Base-by-base conservation (phyloP, 2,888 invertebrate genomes). In the Hypomecis punctinalis region DNA sequence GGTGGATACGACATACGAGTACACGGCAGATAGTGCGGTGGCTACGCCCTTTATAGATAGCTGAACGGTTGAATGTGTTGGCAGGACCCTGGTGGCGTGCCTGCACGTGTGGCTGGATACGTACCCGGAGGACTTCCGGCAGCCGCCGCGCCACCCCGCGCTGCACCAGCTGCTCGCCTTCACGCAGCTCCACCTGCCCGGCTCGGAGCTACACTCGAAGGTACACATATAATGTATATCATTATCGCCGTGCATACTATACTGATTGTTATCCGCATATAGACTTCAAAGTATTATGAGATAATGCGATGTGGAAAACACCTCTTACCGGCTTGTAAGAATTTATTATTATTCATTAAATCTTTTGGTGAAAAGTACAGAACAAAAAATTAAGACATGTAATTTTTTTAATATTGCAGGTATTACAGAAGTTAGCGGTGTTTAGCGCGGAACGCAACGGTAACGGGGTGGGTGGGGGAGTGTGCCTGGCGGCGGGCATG, bases 31-130 rank as follows among this genome's bases (percentile, higher is more conserved):
- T 9, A 9, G 10, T 10, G 40, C 40, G 10, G 40, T 10, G 8
- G 40, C 10, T 40, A 8, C 3, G 40, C 8, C 9, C 7, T 7
- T 40, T 3, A 40, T 10, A 9, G 7, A 7, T 23, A 23, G 1
- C 23, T 40, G 40, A 40, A 40, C 7, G 40, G 23, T 23, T 23
- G 1, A 9, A 40, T 40, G 40, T 23, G 23, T 86, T 93, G 71
- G 83, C 5, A 97, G 97, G 90, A 97, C 97, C 71, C 94, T 98
- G 86, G 95, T 98, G 77, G 97, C 97, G 74, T 97, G 97, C 68
- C 94, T 99, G 73, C 98, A 98, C 84, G 98, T 99, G 49, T 99
- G 99, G 99, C 90, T 99, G 83, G 99, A 99, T 91, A 97, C 97
- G 64, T 99, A 98, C 88, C 98, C 98, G 46, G 99, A 99, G 89